Conservation (phyloP, 2,113 vertebrate genomes). For the Corythoichthys intestinalis region DNA sequence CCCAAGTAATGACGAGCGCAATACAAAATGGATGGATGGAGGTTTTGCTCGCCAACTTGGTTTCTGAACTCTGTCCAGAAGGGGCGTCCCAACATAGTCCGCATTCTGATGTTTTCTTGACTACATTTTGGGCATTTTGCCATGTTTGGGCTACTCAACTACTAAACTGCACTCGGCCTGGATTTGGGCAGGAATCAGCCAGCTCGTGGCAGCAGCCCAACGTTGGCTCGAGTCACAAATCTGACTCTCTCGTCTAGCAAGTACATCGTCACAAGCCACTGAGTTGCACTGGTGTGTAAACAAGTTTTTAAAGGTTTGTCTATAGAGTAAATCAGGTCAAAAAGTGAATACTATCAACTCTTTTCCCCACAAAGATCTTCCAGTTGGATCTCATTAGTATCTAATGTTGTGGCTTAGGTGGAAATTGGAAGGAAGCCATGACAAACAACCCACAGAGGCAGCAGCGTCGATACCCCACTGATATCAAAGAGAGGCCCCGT, state of each 20-base stretch:
- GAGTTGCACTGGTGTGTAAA: not conserved
- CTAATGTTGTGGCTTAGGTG: constrained; percentile 2
- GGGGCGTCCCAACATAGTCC: not conserved
- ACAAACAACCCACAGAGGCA: constrained; percentile 27
- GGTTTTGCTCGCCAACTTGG: constrained; percentile 20
- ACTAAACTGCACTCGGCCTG: constrained; percentile 21
- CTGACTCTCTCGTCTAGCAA: constrained; percentile 24
- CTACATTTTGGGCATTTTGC: constrained; percentile 4
- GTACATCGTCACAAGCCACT: constrained; percentile 17
- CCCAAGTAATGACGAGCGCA: not conserved
- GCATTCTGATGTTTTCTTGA: constrained; percentile 20
- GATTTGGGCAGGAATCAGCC: constrained; percentile 21
- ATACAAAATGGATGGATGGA: not conserved
- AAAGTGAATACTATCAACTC: not conserved
- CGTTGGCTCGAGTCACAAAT: constrained; percentile 31
- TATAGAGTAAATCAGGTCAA: not conserved
- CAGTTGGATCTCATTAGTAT: not conserved
- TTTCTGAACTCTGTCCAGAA: constrained; percentile 31
- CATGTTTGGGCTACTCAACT: constrained; percentile 19
- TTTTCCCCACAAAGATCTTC: not conserved
- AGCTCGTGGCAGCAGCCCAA: constrained; percentile 16
- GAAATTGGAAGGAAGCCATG: constrained; percentile 11
- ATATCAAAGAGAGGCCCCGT: constrained; percentile 41
- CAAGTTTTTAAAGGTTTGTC: not conserved
- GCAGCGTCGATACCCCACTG: constrained; percentile 44